Evolutionary conservation across 2,113 vertebrate species (phyloP).

Genomic region (Stercorarius parasiticus): DNA sequence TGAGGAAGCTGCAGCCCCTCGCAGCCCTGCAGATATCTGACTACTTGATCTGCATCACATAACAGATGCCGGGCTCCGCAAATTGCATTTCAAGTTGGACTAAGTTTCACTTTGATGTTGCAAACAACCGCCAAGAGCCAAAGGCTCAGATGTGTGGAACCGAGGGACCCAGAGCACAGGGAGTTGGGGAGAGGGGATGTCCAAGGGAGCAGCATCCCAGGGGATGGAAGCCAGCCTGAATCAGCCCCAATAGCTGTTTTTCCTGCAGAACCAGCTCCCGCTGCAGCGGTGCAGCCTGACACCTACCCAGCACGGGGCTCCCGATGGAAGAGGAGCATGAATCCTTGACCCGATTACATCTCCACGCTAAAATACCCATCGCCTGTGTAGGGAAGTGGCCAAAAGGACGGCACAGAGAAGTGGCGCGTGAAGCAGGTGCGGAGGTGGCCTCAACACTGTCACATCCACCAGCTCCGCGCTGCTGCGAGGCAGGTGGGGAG

Average conservation of each 20-base stretch:
- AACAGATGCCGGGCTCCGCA: not conserved
- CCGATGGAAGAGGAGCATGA: not conserved
- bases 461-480: not conserved
- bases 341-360: not conserved
- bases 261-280: not conserved
- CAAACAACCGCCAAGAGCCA: not conserved
- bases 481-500: not conserved
- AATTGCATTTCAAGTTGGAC: not conserved
- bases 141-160: not conserved
- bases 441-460: not conserved
- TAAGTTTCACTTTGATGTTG: not conserved
- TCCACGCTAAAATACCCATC: accelerated
- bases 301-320: not conserved
- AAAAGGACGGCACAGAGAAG: not conserved
- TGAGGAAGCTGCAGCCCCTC: not conserved
- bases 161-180: not conserved
- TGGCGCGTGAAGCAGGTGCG: accelerated
- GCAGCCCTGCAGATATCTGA: not conserved
- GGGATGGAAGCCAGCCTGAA: not conserved
- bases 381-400: not conserved
- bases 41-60: not conserved
- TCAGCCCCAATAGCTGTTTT: not conserved
- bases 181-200: not conserved
- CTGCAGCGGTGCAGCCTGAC: not conserved
- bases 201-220: not conserved